These are phyloP conservation scores for Eristalis arbustorum DNA, from an alignment of 2,888 invertebrate genomes.

Conservation along the genomic window DNA sequence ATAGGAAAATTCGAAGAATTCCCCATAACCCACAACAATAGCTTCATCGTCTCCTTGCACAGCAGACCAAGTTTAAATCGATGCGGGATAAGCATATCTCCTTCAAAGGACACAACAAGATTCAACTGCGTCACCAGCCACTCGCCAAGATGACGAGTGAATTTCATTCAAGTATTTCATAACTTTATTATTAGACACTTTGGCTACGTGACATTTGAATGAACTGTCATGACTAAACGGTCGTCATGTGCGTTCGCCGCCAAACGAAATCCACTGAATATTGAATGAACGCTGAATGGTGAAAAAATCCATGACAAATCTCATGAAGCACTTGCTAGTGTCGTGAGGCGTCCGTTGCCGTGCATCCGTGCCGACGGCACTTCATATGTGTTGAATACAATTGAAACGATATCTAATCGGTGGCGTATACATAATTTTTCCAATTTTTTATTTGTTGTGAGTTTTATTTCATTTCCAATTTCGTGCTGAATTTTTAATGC, in stretches of 20 bases:
- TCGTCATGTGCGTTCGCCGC: not conserved
- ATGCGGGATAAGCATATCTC: not conserved
- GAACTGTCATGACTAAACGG: not conserved
- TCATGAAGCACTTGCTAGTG: not conserved
- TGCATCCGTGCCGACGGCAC: not conserved
- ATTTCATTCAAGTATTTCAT: not conserved
- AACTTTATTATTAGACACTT: not conserved
- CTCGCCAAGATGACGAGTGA: not conserved
- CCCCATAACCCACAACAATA: not conserved
- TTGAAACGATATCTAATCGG: not conserved
- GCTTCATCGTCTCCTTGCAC: not conserved
- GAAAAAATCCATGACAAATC: not conserved
- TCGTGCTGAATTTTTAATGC: constrained; percentile 1
- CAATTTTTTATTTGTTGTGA: not conserved
- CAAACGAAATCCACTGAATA: not conserved
- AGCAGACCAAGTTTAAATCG: not conserved
- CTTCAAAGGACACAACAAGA: not conserved
- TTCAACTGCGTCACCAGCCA: not conserved
- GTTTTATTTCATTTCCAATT: not conserved
- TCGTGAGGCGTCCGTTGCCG: not conserved
- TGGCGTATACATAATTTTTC: constrained; percentile 13
- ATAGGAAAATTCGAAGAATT: not conserved
- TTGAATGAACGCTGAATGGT: not conserved
- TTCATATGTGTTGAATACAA: not conserved
- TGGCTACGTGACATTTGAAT: not conserved